Evolutionary conservation across 1,140 invertebrate species (phyloP).

Genomic region (Cyphomyrmex costatus): DNA sequence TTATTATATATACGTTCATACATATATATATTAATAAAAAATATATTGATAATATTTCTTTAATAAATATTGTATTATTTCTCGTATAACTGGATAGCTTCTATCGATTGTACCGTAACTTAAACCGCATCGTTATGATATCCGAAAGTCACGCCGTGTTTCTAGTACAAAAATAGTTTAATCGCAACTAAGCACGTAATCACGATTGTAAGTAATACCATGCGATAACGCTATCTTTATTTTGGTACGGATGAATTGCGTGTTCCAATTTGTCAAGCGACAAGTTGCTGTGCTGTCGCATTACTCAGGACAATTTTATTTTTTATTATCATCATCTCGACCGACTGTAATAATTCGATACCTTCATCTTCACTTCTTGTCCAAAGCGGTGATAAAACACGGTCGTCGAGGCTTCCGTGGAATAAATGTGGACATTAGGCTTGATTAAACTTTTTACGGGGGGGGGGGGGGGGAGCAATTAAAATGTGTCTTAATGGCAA

Average conservation of each 20-base stretch:
- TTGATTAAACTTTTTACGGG: conserved; percentile 81
- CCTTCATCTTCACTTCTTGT: conserved; percentile 58
- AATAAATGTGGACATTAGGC: conserved; percentile 73
- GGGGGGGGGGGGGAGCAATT: too few species aligned
- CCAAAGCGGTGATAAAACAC: conserved; percentile 58
- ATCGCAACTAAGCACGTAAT: conserved; percentile 26
- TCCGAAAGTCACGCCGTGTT: not conserved
- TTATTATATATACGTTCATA: not conserved
- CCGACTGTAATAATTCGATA: conserved; percentile 70
- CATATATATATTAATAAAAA: not conserved
- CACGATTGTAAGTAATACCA: not conserved
- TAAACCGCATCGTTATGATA: conserved; percentile 10
- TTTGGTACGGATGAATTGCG: conserved; percentile 38
- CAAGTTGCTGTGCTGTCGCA: not conserved
- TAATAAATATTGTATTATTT: not conserved
- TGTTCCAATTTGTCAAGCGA: conserved; percentile 41
- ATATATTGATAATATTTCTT: not conserved
- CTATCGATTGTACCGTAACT: not conserved
- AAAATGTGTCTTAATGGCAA: conserved; percentile 64
- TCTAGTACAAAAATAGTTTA: conserved; percentile 16
- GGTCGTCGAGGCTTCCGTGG: conserved; percentile 44
- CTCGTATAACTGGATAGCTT: not conserved
- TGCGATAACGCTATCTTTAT: conserved; percentile 32
- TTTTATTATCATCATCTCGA: conserved; percentile 60
- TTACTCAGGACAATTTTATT: conserved; percentile 38